Evolutionary conservation across 2,888 invertebrate genomes (phyloP).

Genomic region (Julus scandinavius): DNA sequence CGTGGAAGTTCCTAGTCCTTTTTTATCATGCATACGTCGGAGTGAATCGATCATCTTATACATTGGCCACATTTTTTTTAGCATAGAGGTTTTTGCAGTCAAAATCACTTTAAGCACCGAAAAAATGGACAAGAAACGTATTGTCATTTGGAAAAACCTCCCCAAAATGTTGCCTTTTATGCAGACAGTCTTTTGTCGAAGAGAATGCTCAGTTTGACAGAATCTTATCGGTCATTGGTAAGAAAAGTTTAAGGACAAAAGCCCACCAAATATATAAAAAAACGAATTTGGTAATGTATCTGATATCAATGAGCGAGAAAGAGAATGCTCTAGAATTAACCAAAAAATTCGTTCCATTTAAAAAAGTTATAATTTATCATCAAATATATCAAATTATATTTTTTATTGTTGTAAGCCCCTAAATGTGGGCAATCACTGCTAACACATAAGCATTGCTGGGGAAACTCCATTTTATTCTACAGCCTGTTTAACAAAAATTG

Average conservation of each 20-base stretch:
- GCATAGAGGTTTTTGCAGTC: neutral
- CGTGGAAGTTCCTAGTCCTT: neutral
- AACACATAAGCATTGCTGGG: neutral
- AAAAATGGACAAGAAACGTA: neutral
- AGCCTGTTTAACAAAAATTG: too few species aligned
- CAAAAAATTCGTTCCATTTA: too few species aligned
- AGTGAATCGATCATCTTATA: conserved; percentile 21
- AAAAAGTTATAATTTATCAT: too few species aligned
- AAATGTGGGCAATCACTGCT: neutral
- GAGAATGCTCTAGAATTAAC: neutral
- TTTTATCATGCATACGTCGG: neutral
- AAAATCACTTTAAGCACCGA: neutral
- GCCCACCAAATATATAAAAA: neutral
- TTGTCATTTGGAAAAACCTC: neutral
- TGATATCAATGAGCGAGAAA: neutral
- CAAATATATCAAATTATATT: too few species aligned
- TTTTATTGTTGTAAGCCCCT: neutral
- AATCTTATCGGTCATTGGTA: neutral
- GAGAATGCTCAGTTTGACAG: neutral
- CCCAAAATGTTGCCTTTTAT: conserved; percentile 1
- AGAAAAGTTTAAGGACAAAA: neutral
- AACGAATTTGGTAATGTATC: neutral
- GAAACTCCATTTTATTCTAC: neutral
- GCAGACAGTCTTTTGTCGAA: neutral
- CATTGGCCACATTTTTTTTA: neutral